Percentiles rank a stretch among this genome's conserved stretches.
phyloP scores from a whole-genome alignment of 1,140 invertebrate genomes.

The Kradibia gibbosae region DNA sequence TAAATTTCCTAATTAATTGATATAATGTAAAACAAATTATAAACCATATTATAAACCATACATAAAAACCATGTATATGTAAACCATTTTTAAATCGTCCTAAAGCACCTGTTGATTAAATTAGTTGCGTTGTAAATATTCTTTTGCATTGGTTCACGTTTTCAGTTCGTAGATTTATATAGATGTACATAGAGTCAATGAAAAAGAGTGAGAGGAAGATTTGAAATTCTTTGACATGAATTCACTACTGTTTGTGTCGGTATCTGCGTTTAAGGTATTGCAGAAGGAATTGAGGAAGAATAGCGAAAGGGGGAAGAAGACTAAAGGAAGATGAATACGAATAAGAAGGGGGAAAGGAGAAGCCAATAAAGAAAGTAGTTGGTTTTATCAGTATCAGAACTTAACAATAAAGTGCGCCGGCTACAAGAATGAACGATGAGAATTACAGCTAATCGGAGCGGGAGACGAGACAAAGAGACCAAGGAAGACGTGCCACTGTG shows the following conservation, averaged over 20 bases:
- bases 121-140: too few relatives aligned
- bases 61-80: too few relatives aligned
- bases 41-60: too few relatives aligned
- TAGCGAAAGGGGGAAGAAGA: not conserved
- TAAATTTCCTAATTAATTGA: not conserved
- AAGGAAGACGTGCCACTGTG: conserved; percentile 34
- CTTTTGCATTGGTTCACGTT: too few relatives aligned
- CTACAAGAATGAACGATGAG: conserved; percentile 53
- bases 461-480: not conserved
- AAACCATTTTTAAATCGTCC: too few relatives aligned
- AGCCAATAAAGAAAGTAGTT: not conserved
- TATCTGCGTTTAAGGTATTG: not conserved
- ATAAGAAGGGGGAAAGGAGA: not conserved
- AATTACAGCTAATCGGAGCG: conserved; percentile 10
- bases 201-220: not conserved
- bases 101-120: too few relatives aligned
- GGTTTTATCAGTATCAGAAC: not conserved
- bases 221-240: not conserved
- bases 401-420: not conserved
- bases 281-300: not conserved
- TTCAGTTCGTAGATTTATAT: too few relatives aligned
- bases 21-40: not conserved
- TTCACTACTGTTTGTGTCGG: not conserved
- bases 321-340: not conserved
- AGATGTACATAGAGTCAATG: not conserved